Evolutionary conservation across 2,113 vertebrate species (phyloP).

Genomic region (Anser cygnoides): DNA sequence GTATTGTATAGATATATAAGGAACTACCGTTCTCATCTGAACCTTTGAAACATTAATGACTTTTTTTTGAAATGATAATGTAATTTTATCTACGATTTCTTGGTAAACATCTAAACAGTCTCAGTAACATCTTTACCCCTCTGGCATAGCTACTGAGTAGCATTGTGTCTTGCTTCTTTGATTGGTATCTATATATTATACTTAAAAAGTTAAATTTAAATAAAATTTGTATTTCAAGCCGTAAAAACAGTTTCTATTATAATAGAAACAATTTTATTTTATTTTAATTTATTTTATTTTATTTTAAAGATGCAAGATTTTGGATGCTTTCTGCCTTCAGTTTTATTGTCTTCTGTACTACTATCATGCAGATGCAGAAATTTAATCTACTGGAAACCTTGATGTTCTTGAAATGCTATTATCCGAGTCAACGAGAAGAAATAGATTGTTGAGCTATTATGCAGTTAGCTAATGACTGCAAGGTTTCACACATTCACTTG

Average conservation of each 20-base stretch:
- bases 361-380: background rate
- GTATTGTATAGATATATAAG: background rate
- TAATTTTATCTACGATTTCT: background rate
- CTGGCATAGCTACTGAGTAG: accelerated
- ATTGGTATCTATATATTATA: background rate
- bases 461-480: background rate
- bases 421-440: background rate
- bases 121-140: background rate
- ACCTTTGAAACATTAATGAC: background rate
- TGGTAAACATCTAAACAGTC: background rate
- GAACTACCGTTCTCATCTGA: background rate
- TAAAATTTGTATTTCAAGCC: background rate
- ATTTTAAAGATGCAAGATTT: background rate
- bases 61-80: background rate
- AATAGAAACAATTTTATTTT: background rate
- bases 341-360: background rate
- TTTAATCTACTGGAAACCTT: background rate
- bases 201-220: background rate
- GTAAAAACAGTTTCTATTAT: background rate
- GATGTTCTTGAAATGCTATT: background rate
- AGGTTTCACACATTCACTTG: background rate
- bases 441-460: background rate
- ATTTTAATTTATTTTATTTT: too few species aligned
- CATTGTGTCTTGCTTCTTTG: background rate
- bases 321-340: background rate